Percentiles rank a stretch among this genome's conserved stretches.
These are phyloP conservation scores for Ceyx melanurus DNA, from an alignment of 2,113 vertebrate species.

Conservation along the genomic window DNA sequence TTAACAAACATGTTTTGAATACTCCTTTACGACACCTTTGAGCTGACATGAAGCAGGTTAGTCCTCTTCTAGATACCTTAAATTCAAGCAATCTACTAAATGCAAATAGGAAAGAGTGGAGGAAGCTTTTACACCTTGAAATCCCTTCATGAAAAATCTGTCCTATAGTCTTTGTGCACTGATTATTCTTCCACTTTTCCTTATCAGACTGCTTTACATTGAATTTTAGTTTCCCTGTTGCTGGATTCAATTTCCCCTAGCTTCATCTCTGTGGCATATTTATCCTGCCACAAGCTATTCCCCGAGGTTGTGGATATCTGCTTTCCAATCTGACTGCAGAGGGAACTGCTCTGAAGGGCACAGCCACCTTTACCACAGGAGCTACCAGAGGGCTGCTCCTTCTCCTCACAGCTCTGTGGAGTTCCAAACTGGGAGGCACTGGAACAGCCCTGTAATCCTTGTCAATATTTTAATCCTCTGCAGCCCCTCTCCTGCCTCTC, in stretches of 20 bases:
- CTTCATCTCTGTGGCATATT: slow-evolving; percentile 7
- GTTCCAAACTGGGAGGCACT: neutral
- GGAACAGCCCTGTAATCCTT: neutral
- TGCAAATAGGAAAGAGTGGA: neutral
- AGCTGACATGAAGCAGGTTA: neutral
- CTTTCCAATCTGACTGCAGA: slow-evolving; percentile 14
- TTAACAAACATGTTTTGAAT: neutral
- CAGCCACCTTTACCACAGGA: neutral
- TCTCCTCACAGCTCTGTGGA: neutral
- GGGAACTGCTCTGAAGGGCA: slow-evolving; percentile 23
- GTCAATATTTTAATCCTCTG: neutral
- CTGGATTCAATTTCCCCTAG: slow-evolving; percentile 1
- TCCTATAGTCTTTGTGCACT: neutral
- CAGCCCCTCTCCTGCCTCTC: neutral
- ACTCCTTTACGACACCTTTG: neutral
- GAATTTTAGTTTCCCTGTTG: slow-evolving; percentile 6
- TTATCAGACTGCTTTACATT: neutral
- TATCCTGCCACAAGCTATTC: neutral
- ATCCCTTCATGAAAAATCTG: neutral
- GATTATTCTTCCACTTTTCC: neutral
- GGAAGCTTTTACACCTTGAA: neutral
- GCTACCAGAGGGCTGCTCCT: neutral
- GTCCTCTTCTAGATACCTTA: neutral
- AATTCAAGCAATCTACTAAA: neutral
- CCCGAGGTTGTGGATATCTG: neutral